Conservation (phyloP, 2,113 vertebrate genomes). For the Tychaedon coryphoeus region DNA sequence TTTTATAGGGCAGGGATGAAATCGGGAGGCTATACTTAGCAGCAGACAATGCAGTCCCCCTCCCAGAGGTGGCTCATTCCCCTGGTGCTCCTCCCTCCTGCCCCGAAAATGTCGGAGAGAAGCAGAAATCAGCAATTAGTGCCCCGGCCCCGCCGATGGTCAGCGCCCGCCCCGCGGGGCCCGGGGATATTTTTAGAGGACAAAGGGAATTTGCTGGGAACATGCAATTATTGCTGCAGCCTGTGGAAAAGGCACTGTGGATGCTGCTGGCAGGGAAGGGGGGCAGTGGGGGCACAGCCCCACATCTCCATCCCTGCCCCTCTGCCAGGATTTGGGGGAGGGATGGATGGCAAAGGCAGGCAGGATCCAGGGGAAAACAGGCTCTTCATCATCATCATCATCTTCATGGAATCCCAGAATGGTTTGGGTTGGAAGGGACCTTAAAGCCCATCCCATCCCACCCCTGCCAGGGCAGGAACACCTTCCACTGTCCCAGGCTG, state of each 20-base stretch:
- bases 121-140: not conserved
- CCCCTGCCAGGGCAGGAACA: not conserved
- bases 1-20: not conserved
- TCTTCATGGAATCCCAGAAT: too few relatives aligned
- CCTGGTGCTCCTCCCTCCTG: not conserved
- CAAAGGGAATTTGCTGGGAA: not conserved
- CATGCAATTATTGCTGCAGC: not conserved
- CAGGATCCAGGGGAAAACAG: not conserved
- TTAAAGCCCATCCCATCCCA: rapidly evolving
- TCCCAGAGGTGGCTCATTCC: not conserved
- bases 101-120: rapidly evolving
- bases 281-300: not conserved
- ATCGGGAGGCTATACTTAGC: not conserved
- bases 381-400: not conserved
- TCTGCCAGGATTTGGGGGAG: not conserved
- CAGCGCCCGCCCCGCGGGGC: not conserved
- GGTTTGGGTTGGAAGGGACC: not conserved
- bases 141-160: rapidly evolving
- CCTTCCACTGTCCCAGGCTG: rapidly evolving
- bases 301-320: not conserved
- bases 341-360: not conserved
- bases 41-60: not conserved
- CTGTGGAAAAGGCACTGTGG: not conserved
- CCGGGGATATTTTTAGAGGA: not conserved
- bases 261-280: not conserved